Base-by-base conservation (phyloP, 2,797 vertebrate genomes). In the Pangasius macronema region DNA sequence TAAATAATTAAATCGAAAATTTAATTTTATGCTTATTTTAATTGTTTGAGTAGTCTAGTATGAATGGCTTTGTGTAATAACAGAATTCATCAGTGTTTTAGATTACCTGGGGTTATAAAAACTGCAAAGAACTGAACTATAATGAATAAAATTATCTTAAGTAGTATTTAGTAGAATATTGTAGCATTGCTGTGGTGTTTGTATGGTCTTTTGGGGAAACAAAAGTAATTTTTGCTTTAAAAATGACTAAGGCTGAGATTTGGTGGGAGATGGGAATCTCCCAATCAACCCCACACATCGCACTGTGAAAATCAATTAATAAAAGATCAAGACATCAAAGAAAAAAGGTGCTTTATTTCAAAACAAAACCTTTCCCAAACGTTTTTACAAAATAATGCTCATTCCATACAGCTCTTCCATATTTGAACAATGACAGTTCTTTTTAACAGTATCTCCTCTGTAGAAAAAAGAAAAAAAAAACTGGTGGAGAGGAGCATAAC, bases 341-440 rank as follows among this genome's bases (percentile, higher is more conserved):
- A 93, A 95, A 95, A 95, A 95, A 96, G 94, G 96, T 96, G 96
- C 96, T 96, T 96, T 96, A 96, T 96, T 91, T 96, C 87, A 94
- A 91, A 91, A 94, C 93, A 92, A 91, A 94, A 94, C 33, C 91
- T 92, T 92, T 95, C 89, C 93, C 91, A 91, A 94, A 91, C 49
- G 75, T 13, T 84, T 82, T 92, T 91, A 94, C 94, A 94, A 95
- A 95, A 94, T 89, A 95, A 95, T 86, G 85, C 88, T 93, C 89
- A 84, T 89, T 88, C 30, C 82, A 92, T 91, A 90, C 92, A 94
- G 89, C 89, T 91, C 90, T 82, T 91, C 87, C 88, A 68, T 68
- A 57, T 65, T 59, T 55, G 68, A 72, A 73, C 53, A 42, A 65
- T 82, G 55, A 49, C 63, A 1, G 16, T 51, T 68, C 36, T 85